Evolutionary conservation across 2,888 invertebrate species (phyloP), one percentile per base, ranked within the genome.

Genomic region (Bibio marci): DNA sequence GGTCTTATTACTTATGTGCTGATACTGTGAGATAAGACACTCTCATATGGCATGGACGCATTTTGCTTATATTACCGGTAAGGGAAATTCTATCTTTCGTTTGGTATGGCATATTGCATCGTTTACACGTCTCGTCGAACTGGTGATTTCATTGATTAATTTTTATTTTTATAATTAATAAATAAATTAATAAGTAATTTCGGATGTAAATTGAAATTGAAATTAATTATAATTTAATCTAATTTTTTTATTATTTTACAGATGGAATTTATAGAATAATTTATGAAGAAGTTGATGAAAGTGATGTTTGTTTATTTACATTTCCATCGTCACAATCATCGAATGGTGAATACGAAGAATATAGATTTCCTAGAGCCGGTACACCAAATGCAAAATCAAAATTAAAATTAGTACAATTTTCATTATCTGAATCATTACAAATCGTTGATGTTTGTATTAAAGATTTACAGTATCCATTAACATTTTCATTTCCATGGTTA

Each of bases 381-480:
- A 81, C 87, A 10, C 72, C 81, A 0, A 95, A 95, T 61, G 90
- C 94, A 2, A 82, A 79, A 55, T 92, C 91, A 3, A 76, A 77
- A 46, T 66, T 95, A 32, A 88, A 88, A 62, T 66, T 94, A 64
- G 76, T 85, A 30, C 80, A 85, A 47, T 86, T 87, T 58, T 70
- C 73, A 42, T 60, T 85, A 36, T 62, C 59, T 40, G 63, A 60
- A 48, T 53, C 59, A 27, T 63, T 76, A 50, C 79, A 82, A 55
- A 80, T 83, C 40, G 69, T 71, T 1, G 80, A 87, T 48, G 69
- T 85, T 40, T 71, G 76, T 50, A 77, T 76, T 63, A 70, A 78
- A 50, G 82, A 83, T 49, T 63, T 88, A 45, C 70, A 76, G 35
- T 79, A 78, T 52, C 76, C 83, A 1, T 59, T 90, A n/a, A 70